Conservation (phyloP, 2,888 invertebrate species). For the Nymphalis urticae region DNA sequence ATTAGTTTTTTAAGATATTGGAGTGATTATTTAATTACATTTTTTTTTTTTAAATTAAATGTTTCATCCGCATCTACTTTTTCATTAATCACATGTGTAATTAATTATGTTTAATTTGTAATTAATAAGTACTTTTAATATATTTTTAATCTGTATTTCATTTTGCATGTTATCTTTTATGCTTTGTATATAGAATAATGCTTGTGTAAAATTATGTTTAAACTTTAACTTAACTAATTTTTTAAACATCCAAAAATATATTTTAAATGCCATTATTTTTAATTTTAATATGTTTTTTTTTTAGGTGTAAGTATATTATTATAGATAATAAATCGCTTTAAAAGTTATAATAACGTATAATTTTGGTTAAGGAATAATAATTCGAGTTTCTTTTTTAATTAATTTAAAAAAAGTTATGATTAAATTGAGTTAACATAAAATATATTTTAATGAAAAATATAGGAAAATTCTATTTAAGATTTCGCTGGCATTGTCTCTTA, state of each 20-base stretch:
- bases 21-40: too few species aligned
- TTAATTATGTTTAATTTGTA: constrained; percentile 1
- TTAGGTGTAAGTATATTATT: background rate
- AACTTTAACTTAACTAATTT: background rate
- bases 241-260: background rate
- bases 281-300: constrained; percentile 9
- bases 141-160: constrained; percentile 10
- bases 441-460: too few species aligned
- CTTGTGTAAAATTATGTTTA: constrained; percentile 16
- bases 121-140: background rate
- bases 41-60: background rate
- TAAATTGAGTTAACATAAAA: too few species aligned
- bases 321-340: too few species aligned
- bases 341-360: too few species aligned
- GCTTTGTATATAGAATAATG: constrained; percentile 16
- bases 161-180: constrained; percentile 17
- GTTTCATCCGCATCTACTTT: background rate
- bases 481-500: too few species aligned
- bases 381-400: too few species aligned
- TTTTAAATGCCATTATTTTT: background rate
- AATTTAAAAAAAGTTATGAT: too few species aligned
- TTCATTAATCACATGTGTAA: background rate
- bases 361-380: too few species aligned
- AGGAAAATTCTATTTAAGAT: too few species aligned
- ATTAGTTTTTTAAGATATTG: too few species aligned